These are phyloP conservation scores for Cheilosia scutellata DNA, from an alignment of 2,888 invertebrate species.

Conservation along the genomic window DNA sequence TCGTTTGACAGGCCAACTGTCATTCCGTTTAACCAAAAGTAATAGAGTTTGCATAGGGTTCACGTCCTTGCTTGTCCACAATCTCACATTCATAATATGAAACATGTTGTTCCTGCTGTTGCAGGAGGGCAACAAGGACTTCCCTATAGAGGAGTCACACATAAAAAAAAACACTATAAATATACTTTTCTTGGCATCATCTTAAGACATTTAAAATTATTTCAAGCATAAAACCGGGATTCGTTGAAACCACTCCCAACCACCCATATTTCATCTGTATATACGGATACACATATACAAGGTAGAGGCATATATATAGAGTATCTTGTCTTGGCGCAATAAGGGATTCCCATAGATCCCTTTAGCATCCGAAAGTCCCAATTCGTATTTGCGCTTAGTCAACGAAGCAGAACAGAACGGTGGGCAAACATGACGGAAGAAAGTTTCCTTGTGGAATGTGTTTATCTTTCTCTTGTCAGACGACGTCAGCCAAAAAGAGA, in stretches of 20 bases:
- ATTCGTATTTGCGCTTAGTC: slow-evolving; percentile 76
- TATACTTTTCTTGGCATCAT: slow-evolving; percentile 75
- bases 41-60: slow-evolving; percentile 75
- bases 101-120: slow-evolving; percentile 28
- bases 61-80: slow-evolving; percentile 67
- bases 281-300: slow-evolving; percentile 1
- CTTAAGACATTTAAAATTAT: slow-evolving; percentile 76
- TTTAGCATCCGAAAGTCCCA: slow-evolving; percentile 72
- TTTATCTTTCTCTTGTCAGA: slow-evolving; percentile 61
- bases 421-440: slow-evolving; percentile 74
- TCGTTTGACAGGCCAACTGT: slow-evolving; percentile 74
- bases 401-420: slow-evolving; percentile 68
- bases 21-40: slow-evolving; percentile 73
- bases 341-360: slow-evolving; percentile 52
- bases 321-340: slow-evolving; percentile 23
- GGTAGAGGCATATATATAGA: neutral
- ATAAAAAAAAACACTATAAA: slow-evolving; percentile 66
- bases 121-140: neutral
- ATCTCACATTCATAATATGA: slow-evolving; percentile 54
- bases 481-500: neutral
- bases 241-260: slow-evolving; percentile 35
- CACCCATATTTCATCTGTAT: slow-evolving; percentile 65
- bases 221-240: slow-evolving; percentile 76
- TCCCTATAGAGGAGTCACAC: neutral
- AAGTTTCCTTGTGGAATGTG: slow-evolving; percentile 64